Evolutionary conservation across 2,113 vertebrate species (phyloP).

Genomic region (Elanus axillaris): DNA sequence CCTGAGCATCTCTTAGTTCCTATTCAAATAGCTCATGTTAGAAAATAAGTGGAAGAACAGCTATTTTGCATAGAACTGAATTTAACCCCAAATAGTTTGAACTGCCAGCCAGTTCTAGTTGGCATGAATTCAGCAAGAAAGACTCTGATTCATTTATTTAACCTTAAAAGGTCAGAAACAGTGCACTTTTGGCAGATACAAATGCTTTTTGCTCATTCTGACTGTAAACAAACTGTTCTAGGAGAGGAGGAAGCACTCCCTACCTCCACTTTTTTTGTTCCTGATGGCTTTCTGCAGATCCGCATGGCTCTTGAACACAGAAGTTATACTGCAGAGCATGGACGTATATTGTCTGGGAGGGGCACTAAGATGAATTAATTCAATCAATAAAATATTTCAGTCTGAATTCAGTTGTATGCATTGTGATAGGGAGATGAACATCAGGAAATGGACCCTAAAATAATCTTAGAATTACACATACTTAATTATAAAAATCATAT

Average conservation of each 20-base stretch:
- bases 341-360: slow-evolving; percentile 39
- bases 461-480: slow-evolving; percentile 55
- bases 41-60: neutral
- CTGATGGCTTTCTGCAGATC: neutral
- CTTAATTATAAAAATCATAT: slow-evolving; percentile 52
- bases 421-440: slow-evolving; percentile 49
- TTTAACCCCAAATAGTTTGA: neutral
- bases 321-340: slow-evolving; percentile 2
- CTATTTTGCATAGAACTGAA: neutral
- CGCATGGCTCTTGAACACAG: neutral
- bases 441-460: slow-evolving; percentile 54
- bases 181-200: neutral
- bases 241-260: neutral
- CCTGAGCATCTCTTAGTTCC: neutral
- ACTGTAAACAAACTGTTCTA: neutral
- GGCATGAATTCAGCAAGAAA: neutral
- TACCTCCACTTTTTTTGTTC: neutral
- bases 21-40: neutral
- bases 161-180: neutral
- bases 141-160: neutral
- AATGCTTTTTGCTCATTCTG: neutral
- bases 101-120: neutral
- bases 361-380: neutral
- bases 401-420: slow-evolving; percentile 38
- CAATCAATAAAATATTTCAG: slow-evolving; percentile 27